Base-by-base conservation (phyloP, 2,888 invertebrate genomes). In the Drosophila kambysellisi region DNA sequence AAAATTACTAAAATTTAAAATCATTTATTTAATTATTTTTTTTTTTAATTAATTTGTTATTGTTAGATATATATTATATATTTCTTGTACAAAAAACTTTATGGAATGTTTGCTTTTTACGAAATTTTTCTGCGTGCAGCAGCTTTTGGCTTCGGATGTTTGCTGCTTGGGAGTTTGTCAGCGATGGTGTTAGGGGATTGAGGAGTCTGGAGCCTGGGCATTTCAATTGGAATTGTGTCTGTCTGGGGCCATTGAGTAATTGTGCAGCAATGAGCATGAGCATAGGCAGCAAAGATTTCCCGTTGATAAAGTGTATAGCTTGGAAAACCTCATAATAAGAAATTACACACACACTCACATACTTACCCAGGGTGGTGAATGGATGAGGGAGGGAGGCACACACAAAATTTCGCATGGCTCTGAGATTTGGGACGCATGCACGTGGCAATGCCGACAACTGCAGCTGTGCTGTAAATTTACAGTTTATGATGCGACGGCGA, bases 391-490 rank as follows among this genome's bases (percentile, higher is more conserved):
- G 9, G 11, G 29, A 39, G n/a, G 8, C 7, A 32, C 33, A 50
- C 53, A 68, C 52, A 54, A 62, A 39, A 74, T 43, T 79, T 79
- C 82, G 79, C 81, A 79, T 83, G 68, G 76, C 72, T 76, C 67
- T 76, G 83, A 56, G 74, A 82, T 73, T 79, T 48, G 66, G 79
- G 71, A 69, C 70, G 90, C 85, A 76, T 87, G 90, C 87, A 87
- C 87, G 91, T 87, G 91, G 91, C 89, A 91, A 70, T 70, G 78
- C 71, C 51, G 54, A 17, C 66, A 74, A 85, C 64, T 77, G 88
- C 86, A 89, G 91, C 86, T 91, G 90, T 80, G 90, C 91, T 39
- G 56, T 39, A 56, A 86, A 90, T 86, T 90, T 88, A 62, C 74
- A 74, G 91, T 70, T 90, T 88, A 88, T 90, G 82, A 82, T 81